phyloP scores from a whole-genome alignment of 2,888 invertebrate genomes.

The Dicycla oo region DNA sequence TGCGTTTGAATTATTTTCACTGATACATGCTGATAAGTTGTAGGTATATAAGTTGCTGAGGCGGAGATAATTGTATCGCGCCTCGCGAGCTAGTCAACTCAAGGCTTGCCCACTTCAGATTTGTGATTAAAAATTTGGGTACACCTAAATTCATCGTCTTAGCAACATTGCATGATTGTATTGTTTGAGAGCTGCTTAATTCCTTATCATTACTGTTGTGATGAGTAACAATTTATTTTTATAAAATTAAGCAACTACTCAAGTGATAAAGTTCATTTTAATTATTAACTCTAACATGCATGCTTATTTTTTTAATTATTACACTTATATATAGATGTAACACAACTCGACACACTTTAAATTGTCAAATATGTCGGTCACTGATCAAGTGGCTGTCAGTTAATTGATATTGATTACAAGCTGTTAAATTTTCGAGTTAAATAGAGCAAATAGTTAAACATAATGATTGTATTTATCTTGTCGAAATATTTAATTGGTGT shows the following conservation, averaged over 20 bases:
- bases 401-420: slow-evolving; percentile 73
- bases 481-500: slow-evolving; percentile 40
- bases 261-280: slow-evolving; percentile 46
- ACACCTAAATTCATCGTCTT: slow-evolving; percentile 50
- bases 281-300: slow-evolving; percentile 60
- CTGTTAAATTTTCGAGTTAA: slow-evolving; percentile 63
- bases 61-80: slow-evolving; percentile 55
- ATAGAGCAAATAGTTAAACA: slow-evolving; percentile 54
- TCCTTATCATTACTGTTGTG: slow-evolving; percentile 32
- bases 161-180: slow-evolving; percentile 63
- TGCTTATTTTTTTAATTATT: slow-evolving; percentile 58
- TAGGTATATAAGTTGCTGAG: slow-evolving; percentile 58
- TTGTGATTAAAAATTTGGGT: slow-evolving; percentile 41
- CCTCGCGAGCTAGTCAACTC: slow-evolving; percentile 5
- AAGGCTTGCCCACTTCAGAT: slow-evolving; percentile 41
- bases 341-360: slow-evolving; percentile 52
- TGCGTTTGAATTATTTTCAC: slow-evolving; percentile 65
- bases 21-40: slow-evolving; percentile 65
- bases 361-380: slow-evolving; percentile 76
- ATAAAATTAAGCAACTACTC: slow-evolving; percentile 39
- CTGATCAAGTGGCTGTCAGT: slow-evolving; percentile 65
- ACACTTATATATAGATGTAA: slow-evolving; percentile 46
- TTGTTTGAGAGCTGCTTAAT: slow-evolving; percentile 58
- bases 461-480: slow-evolving; percentile 48
- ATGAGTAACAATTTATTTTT: slow-evolving; percentile 21